Evolutionary conservation across 2,797 vertebrate species (phyloP).

Genomic region (Antrozous pallidus): DNA sequence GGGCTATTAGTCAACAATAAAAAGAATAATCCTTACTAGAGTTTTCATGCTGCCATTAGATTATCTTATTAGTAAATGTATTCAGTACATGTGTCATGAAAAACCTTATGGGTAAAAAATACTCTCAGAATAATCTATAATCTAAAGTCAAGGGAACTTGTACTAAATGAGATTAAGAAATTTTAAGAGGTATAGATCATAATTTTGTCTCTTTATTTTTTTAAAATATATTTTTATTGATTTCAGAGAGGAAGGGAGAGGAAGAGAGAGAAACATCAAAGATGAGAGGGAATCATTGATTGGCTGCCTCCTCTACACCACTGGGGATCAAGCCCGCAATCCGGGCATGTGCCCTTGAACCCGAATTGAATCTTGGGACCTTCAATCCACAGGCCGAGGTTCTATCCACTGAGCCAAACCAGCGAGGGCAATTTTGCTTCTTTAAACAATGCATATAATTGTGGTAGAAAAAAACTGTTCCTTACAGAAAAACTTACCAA

Average conservation of each 20-base stretch:
- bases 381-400: too few species aligned
- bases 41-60: background rate
- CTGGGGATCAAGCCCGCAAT: too few species aligned
- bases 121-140: conserved; percentile 20
- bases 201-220: conserved; percentile 32
- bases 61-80: conserved; percentile 29
- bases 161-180: conserved; percentile 44
- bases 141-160: background rate
- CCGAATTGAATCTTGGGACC: too few species aligned
- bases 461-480: background rate
- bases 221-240: too few species aligned
- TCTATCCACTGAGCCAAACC: too few species aligned
- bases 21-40: background rate
- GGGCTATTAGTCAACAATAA: background rate
- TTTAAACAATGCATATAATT: background rate
- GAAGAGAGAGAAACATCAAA: too few species aligned
- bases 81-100: conserved; percentile 4
- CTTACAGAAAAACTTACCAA: conserved; percentile 28
- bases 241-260: too few species aligned
- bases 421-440: background rate
- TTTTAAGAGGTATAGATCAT: background rate
- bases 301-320: too few species aligned
- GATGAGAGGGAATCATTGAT: too few species aligned
- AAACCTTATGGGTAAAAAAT: conserved; percentile 43
- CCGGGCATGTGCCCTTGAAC: too few species aligned